phyloP scores from a whole-genome alignment of 2,113 vertebrate species.

The Thinocorus orbignyianus region DNA sequence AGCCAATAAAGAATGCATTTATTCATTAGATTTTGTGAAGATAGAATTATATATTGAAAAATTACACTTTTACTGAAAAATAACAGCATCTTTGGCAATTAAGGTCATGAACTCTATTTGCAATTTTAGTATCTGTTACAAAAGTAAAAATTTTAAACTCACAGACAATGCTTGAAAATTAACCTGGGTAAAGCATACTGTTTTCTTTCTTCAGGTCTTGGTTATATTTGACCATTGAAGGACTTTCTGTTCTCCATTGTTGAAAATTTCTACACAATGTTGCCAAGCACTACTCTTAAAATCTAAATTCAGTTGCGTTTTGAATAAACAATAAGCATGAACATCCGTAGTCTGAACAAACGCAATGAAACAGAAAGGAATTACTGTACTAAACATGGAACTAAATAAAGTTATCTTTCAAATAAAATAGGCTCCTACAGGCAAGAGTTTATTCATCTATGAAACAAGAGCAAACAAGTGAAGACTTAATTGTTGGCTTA shows the following conservation, averaged over 20 bases:
- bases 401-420: background rate
- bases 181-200: background rate
- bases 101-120: background rate
- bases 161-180: background rate
- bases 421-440: background rate
- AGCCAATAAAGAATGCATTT: constrained; percentile 58
- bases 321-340: background rate
- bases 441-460: background rate
- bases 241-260: background rate
- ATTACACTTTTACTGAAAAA: constrained; percentile 32
- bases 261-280: background rate
- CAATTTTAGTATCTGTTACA: background rate
- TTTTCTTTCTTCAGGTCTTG: background rate
- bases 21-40: constrained; percentile 37
- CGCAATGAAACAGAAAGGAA: background rate
- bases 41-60: constrained; percentile 22
- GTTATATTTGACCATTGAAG: background rate
- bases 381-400: background rate
- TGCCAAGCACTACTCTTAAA: background rate
- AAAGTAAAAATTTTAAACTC: background rate
- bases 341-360: background rate
- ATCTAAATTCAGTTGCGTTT: background rate
- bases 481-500: background rate
- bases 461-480: background rate
- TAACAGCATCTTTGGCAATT: constrained; percentile 15